Conservation (phyloP, 2,797 vertebrate species). For the Micropoecilia bifurca region DNA sequence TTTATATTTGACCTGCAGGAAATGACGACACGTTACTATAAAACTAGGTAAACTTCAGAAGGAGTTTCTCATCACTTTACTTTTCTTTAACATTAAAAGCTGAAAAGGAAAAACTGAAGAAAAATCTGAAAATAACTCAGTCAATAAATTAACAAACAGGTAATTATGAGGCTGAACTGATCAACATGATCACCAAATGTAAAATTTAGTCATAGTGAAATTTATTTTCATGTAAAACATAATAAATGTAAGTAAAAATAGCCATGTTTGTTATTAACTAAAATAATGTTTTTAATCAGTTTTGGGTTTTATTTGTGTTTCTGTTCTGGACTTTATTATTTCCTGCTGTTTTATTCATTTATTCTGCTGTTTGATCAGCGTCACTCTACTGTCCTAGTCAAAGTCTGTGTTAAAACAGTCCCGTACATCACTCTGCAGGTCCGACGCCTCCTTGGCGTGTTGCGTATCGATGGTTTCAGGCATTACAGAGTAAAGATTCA, state of each 20-base stretch:
- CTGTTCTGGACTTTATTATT: too few species aligned
- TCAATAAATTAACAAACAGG: too few species aligned
- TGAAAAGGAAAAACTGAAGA: not conserved
- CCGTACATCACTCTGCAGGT: slow-evolving; percentile 71
- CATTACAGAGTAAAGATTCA: slow-evolving; percentile 68
- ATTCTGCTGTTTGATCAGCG: not conserved
- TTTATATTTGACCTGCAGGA: slow-evolving; percentile 87
- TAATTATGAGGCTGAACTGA: too few species aligned
- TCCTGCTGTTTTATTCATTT: too few species aligned
- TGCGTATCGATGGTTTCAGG: slow-evolving; percentile 68
- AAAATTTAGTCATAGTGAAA: not conserved
- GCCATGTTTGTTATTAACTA: not conserved
- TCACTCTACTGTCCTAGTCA: not conserved
- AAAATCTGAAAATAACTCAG: not conserved
- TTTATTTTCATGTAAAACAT: not conserved
- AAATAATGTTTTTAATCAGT: not conserved
- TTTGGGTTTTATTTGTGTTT: too few species aligned
- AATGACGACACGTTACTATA: not conserved
- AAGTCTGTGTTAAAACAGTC: not conserved
- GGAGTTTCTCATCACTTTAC: not conserved
- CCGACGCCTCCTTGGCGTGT: slow-evolving; percentile 54
- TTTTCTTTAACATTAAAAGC: not conserved
- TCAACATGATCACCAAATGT: not conserved
- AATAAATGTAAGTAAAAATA: not conserved
- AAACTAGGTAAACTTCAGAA: not conserved